phyloP scores from a whole-genome alignment of 2,113 vertebrate genomes.

The Eonycteris spelaea region DNA sequence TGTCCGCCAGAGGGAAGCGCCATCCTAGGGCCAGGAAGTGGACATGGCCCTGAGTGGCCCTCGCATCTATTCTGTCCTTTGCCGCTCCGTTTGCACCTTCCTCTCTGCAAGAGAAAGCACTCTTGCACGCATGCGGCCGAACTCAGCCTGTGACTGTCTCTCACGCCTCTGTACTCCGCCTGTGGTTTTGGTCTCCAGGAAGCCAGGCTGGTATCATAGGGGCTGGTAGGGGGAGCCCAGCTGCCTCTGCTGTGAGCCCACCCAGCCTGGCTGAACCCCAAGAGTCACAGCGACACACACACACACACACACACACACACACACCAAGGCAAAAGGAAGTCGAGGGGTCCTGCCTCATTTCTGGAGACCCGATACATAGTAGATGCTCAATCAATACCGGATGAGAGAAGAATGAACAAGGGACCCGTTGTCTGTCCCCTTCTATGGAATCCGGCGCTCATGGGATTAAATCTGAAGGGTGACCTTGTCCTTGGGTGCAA shows the following conservation, averaged over 20 bases:
- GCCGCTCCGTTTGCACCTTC: not conserved
- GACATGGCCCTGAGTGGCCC: not conserved
- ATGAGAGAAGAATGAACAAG: not conserved
- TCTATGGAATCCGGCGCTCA: not conserved
- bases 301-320: not conserved
- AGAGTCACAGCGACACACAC: not conserved
- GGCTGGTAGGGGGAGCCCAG: slow-evolving; percentile 12
- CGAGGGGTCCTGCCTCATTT: not conserved
- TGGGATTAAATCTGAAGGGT: not conserved
- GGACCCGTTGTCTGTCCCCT: not conserved
- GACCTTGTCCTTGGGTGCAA: not conserved
- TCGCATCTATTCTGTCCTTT: rapidly evolving
- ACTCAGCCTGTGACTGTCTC: not conserved
- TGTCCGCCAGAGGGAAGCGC: rapidly evolving
- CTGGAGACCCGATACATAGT: not conserved
- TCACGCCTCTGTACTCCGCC: not conserved
- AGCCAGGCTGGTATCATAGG: slow-evolving; percentile 51
- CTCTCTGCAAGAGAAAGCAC: not conserved
- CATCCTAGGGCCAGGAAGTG: not conserved
- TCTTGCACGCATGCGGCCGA: not conserved
- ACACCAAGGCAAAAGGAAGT: not conserved
- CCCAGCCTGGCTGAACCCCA: not conserved
- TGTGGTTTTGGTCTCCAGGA: slow-evolving; percentile 80
- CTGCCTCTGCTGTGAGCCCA: not conserved
- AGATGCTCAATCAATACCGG: no score